Base-by-base conservation (phyloP, 2,113 vertebrate genomes). In the Solea solea region DNA sequence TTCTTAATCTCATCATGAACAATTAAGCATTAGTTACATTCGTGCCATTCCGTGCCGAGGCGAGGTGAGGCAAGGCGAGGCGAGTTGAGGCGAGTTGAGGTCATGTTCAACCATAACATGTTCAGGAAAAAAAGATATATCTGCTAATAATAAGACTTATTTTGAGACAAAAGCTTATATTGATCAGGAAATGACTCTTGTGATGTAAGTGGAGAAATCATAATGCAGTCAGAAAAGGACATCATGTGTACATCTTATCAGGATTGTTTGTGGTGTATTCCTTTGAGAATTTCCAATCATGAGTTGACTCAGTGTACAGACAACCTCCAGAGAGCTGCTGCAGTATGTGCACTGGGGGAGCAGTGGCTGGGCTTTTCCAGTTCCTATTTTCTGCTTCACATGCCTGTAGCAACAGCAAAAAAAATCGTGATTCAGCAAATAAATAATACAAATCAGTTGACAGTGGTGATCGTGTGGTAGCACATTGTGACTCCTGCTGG, bases 341-440 rank as follows among this genome's bases (percentile, higher is more conserved):
- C 42, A 13, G 52, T 14, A 5, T 11, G 52, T 12, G 25, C 25
- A 11, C 9, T 12, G 10, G 4, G 9, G 7, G 14, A 39, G n/a
- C 8, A 11, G 5, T 11, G 58, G 11, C 50, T 14, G 46, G 56
- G 63, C 3, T 3, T 58, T 69, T 74, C 59, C 59, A 21, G 21
- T 21, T 34, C 14, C 16, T 46, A 21, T 58, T 16, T 70, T 55
- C 53, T 39, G 68, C 68, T 58, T 27, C 40, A 25, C 13, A 27
- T 40, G 25, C 46, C 13, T 8, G 14, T 11, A 9, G 4, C 52
- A 39, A 40, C 1, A 64, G 53, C 40, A 52, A 41, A 21, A 52
- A 44, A 10, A 1, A 2, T 13, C 28, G 4, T 12, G 12, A 3
- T 2, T 53, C 12, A 51, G 21, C 5, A 34, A 34, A 34, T 34